Evolutionary conservation across 2,113 vertebrate species (phyloP), one percentile per base, ranked within the genome.

Genomic region (Zosterops borbonicus): DNA sequence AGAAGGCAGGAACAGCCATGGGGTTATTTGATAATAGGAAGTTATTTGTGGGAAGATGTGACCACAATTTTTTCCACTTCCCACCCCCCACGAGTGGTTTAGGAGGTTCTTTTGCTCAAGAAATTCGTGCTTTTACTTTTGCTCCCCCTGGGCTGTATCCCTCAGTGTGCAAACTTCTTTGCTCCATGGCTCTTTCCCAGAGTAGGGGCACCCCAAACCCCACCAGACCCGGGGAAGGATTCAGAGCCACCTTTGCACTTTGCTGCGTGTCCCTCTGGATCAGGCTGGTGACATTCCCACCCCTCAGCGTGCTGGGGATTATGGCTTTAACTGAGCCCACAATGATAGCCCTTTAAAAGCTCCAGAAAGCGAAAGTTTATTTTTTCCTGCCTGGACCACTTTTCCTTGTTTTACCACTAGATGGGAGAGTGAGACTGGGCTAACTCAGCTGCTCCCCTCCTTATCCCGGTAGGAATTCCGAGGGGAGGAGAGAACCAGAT

Each of bases 341-440:
- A 22, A 1, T 0, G 3, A 52, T 1, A 23, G 2, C 25, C 9
- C 13, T n/a, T 6, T 22, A 28, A 47, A 84, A 59, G 33, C 35
- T 52, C 23, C 67, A 11, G 55, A 55, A n/a, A 41, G 3, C 1
- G 1, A 3, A 49, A 62, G n/a, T n/a, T 25, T 6, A 3, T 28
- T 12, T 39, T 15, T 17, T 44, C 37, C 56, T 14, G 22, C 17
- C 67, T 11, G 78, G 42, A 31, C 14, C 70, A 92, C 9, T 75
- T 92, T 96, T 56, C 95, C 93, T 52, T 35, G 25, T 83, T 81
- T 77, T 83, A 41, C 96, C 96, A 75, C 96, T 97, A 97, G 96
- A 95, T 97, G 95, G 96, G 90, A 96, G 93, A 94, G 64, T 79
- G 95, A 93, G 93, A 96, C 95, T 56, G 83, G 58, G 78, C 37